A percentile compares a stretch with the other conserved stretches of the same genome.
Evolutionary conservation across 2,888 invertebrate species (phyloP).

Genomic region (Erebia ligea): DNA sequence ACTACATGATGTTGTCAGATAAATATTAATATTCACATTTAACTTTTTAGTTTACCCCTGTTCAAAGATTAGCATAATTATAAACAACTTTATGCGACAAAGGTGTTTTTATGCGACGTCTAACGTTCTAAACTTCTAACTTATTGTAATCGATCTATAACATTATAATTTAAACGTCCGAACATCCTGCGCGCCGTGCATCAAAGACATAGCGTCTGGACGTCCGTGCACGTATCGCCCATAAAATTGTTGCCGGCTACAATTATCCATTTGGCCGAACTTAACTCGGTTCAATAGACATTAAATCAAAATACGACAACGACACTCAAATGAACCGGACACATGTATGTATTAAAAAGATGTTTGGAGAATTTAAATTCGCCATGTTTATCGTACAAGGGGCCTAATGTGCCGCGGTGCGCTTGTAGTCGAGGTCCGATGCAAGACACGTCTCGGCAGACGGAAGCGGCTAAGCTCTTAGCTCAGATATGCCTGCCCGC

Average conservation of each 20-base stretch:
- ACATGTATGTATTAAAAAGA: slow-evolving; percentile 57
- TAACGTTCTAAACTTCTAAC: slow-evolving; percentile 1
- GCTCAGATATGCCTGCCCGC: slow-evolving; percentile 48
- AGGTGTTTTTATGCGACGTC: slow-evolving; percentile 3
- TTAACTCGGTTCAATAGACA: slow-evolving; percentile 44
- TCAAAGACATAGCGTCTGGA: slow-evolving; percentile 37
- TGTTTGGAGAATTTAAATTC: slow-evolving; percentile 64
- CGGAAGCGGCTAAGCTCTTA: slow-evolving; percentile 69
- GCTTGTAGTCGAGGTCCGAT: slow-evolving; percentile 61
- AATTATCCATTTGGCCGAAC: slow-evolving; percentile 40
- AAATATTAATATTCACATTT: background rate
- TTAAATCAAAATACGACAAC: slow-evolving; percentile 58
- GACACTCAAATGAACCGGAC: slow-evolving; percentile 66
- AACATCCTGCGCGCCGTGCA: slow-evolving; percentile 39
- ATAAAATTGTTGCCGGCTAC: slow-evolving; percentile 40
- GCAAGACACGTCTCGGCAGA: slow-evolving; percentile 64
- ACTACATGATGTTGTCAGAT: background rate
- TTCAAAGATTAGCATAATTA: slow-evolving; percentile 8
- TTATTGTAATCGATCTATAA: slow-evolving; percentile 25
- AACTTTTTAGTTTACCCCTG: background rate
- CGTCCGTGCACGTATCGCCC: slow-evolving; percentile 38
- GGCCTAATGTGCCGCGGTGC: slow-evolving; percentile 62
- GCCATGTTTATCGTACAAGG: slow-evolving; percentile 65
- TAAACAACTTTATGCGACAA: slow-evolving; percentile 15
- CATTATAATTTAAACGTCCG: slow-evolving; percentile 36